phyloP scores from a whole-genome alignment of 2,797 vertebrate genomes.

The Clarias pachynema region DNA sequence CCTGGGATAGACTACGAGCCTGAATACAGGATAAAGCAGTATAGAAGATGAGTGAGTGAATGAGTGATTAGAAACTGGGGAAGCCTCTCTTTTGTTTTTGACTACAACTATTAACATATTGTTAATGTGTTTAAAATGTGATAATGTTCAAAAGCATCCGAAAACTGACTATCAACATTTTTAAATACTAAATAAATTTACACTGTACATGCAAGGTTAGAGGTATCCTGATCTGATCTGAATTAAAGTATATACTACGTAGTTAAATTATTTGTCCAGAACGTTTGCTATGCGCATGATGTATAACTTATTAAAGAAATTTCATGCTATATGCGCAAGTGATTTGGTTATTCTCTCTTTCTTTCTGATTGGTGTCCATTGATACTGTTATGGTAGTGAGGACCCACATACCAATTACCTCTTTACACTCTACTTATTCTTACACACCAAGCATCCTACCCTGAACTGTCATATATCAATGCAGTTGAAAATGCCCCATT shows the following conservation, averaged over 20 bases:
- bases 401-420: slow-evolving; percentile 52
- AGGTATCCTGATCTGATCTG: not conserved
- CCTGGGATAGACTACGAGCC: no score
- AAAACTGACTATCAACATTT: not conserved
- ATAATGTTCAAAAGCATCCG: not conserved
- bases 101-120: not conserved
- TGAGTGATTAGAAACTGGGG: not conserved
- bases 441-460: slow-evolving; percentile 38
- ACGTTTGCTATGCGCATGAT: not conserved
- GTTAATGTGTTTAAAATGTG: not conserved
- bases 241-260: not conserved
- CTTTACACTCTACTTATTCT: slow-evolving; percentile 30
- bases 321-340: slow-evolving; percentile 38
- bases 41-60: no score
- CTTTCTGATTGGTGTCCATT: slow-evolving; percentile 41
- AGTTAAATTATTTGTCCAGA: not conserved
- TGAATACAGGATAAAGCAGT: no score
- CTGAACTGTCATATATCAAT: slow-evolving; percentile 48
- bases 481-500: slow-evolving; percentile 53
- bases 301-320: not conserved
- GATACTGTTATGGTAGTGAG: slow-evolving; percentile 49
- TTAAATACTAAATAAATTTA: not conserved
- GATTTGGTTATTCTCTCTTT: slow-evolving; percentile 49
- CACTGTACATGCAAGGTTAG: not conserved
- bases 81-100: not conserved